A percentile compares a stretch with the other conserved stretches of the same genome.
Conservation (phyloP, 2,113 vertebrate species). For the Apistogramma diplotaenia region DNA sequence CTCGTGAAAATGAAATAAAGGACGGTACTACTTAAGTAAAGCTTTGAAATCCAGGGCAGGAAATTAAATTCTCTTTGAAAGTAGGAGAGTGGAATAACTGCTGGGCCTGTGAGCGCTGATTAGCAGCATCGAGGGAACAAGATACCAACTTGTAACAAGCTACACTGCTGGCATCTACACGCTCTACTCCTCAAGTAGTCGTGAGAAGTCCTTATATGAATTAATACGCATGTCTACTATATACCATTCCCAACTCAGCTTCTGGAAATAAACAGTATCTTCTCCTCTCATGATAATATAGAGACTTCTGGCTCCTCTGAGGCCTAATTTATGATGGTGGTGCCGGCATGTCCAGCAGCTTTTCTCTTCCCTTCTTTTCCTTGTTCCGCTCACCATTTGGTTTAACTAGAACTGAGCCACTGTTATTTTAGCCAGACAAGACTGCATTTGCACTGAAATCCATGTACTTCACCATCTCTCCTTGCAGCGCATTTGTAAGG, state of each 20-base stretch:
- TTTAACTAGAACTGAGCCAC: background rate
- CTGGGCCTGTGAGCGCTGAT: slow-evolving; percentile 49
- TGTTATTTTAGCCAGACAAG: slow-evolving; percentile 26
- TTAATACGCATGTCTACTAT: background rate
- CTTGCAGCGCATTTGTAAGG: background rate
- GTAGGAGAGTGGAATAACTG: slow-evolving; percentile 47
- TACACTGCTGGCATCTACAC: slow-evolving; percentile 4
- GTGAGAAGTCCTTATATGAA: background rate
- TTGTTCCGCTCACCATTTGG: background rate
- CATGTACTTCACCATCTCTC: background rate
- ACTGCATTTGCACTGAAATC: background rate
- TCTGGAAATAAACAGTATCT: background rate
- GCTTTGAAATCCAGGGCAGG: slow-evolving; percentile 71
- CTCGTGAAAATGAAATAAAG: slow-evolving; percentile 64
- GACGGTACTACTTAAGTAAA: slow-evolving; percentile 61
- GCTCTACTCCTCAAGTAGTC: background rate
- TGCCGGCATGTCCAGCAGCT: background rate
- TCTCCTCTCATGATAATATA: background rate
- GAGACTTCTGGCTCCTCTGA: background rate
- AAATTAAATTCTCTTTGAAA: slow-evolving; percentile 72
- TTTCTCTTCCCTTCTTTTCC: slow-evolving; percentile 7
- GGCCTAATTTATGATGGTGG: slow-evolving; percentile 12
- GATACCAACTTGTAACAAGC: slow-evolving; percentile 25
- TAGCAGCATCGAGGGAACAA: slow-evolving; percentile 33
- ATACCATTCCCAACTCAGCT: background rate